Conservation (phyloP, 2,113 vertebrate genomes). For the Cyrtonyx montezumae region DNA sequence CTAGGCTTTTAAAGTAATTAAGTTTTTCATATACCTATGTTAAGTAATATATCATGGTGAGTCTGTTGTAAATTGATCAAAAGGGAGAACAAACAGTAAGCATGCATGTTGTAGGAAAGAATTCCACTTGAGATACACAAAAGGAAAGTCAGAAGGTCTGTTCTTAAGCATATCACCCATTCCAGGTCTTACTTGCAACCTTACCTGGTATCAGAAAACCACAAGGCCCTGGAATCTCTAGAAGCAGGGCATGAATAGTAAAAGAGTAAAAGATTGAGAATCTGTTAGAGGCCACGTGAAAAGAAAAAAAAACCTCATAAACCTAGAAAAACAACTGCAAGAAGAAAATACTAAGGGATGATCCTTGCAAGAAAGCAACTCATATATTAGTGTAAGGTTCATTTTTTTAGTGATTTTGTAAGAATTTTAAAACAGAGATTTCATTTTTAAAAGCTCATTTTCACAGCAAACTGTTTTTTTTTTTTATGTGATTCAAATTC, state of each 20-base stretch:
- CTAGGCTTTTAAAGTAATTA: background rate
- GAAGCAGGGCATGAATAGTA: slow-evolving; percentile 78
- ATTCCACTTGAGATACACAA: slow-evolving; percentile 24
- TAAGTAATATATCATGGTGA: background rate
- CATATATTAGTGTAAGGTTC: background rate
- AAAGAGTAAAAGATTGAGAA: slow-evolving; percentile 74
- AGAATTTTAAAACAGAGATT: background rate
- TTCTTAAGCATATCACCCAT: slow-evolving; percentile 24
- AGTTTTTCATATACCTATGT: background rate
- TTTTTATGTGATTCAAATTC: background rate
- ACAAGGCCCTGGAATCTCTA: slow-evolving; percentile 93
- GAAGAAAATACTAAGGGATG: background rate
- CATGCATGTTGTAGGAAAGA: slow-evolving; percentile 29
- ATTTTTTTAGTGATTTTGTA: background rate
- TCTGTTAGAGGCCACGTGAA: slow-evolving; percentile 60
- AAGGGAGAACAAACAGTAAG: slow-evolving; percentile 16
- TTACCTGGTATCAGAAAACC: slow-evolving; percentile 94
- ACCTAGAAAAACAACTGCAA: background rate
- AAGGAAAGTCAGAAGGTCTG: slow-evolving; percentile 64
- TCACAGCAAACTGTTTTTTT: background rate
- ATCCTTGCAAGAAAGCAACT: background rate
- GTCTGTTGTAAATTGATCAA: background rate
- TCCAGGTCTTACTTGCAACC: slow-evolving; percentile 70
- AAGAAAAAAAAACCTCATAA: background rate
- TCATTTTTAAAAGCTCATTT: background rate